Evolutionary conservation across 2,113 vertebrate genomes (phyloP).

Genomic region (Verasper variegatus): DNA sequence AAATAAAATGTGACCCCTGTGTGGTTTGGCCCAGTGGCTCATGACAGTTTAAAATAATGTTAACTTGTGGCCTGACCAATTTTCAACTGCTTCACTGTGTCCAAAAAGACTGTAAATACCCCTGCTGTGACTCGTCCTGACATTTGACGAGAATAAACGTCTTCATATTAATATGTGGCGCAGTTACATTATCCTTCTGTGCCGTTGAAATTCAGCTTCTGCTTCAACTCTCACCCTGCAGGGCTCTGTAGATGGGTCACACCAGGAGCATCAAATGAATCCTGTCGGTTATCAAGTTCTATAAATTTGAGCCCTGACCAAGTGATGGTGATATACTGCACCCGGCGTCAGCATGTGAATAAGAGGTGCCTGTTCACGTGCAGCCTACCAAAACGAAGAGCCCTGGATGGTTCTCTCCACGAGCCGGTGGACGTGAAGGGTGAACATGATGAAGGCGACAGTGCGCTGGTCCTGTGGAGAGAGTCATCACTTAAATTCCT

Average conservation of each 20-base stretch:
- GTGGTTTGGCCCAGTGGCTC: background rate
- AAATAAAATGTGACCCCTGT: background rate
- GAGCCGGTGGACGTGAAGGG: constrained; percentile 89
- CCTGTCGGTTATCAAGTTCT: constrained; percentile 23
- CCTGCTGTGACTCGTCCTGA: background rate
- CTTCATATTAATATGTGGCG: background rate
- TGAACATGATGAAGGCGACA: constrained; percentile 88
- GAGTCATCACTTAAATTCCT: background rate
- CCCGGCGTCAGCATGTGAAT: constrained; percentile 8
- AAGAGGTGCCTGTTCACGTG: constrained; percentile 15
- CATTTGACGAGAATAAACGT: background rate
- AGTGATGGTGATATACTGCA: constrained; percentile 34
- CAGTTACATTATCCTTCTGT: background rate
- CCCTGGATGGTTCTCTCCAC: constrained; percentile 88
- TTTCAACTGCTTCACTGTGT: background rate
- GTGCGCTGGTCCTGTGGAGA: constrained; percentile 81
- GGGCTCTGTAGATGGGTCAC: constrained; percentile 28
- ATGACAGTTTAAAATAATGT: background rate
- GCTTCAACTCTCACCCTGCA: constrained; percentile 6
- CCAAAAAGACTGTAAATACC: background rate
- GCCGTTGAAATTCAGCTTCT: constrained; percentile 5
- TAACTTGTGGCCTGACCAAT: background rate
- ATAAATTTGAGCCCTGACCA: constrained; percentile 17
- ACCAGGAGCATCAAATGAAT: constrained; percentile 23
- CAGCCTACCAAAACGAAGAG: constrained; percentile 82